Evolutionary conservation across 2,888 invertebrate species (phyloP), one percentile per base, ranked within the genome.

Genomic region (Gari tellinella): DNA sequence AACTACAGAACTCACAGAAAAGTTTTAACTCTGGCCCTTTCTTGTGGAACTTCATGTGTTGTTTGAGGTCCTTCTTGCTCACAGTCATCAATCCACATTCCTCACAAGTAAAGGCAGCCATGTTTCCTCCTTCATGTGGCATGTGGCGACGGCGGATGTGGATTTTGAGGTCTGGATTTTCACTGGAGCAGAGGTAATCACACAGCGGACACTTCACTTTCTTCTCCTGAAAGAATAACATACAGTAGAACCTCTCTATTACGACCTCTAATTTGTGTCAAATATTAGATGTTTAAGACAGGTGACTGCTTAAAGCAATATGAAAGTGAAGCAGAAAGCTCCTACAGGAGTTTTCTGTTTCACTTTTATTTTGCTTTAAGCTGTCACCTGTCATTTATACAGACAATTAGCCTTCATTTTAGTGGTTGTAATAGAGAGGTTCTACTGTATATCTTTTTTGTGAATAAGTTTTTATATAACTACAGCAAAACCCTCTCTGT

Each of bases 11-110:
- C 40, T 89, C 88, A 75, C 91, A 91, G 74, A 88, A 91, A 5
- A 91, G 80, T 64, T 91, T 91, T 49, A 91, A 72, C 65, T 91
- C 91, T 1, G 90, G 90, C 5, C 89, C 90, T 17, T 82, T 76
- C 64, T 77, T 83, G 75, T 91, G 91, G 67, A 91, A 90, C 79
- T 91, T 91, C 81, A 85, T 77, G 66, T 91, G 91, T 56, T 91
- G 90, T 56, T 85, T 84, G n/a, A 90, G 77, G 64, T 90, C 91
- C 53, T 84, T 86, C 76, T 82, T 87, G 63, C 82, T 85, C 23
- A 83, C 77, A 2, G 90, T 84, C 46, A 86, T 80, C 5, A 88
- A 70, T 15, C 83, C 87, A 72, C 91, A 91, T 45, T 87, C 81
- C 0, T 81, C 82, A 72, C 91, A 91, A 17, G 84, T 83, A 60